A percentile compares a stretch with the other conserved stretches of the same genome.
Conservation (phyloP, 2,888 invertebrate species). For the Drosophila dives region DNA sequence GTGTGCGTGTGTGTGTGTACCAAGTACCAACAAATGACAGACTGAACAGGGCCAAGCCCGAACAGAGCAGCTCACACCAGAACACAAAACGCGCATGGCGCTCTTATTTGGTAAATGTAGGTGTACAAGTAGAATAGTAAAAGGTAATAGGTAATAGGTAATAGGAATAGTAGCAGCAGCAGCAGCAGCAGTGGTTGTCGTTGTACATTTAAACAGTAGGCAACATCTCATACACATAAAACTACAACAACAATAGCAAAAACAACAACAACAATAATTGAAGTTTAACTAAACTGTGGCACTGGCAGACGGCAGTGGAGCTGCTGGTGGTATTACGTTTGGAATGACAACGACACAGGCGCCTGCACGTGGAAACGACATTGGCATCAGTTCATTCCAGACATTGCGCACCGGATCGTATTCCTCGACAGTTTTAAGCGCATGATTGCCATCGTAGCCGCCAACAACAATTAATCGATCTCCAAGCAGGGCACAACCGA, state of each 20-base stretch:
- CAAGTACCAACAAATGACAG: slow-evolving; percentile 41
- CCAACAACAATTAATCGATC: slow-evolving; percentile 92
- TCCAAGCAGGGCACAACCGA: slow-evolving; percentile 93
- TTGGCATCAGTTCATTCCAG: slow-evolving; percentile 91
- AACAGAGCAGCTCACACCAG: slow-evolving; percentile 2
- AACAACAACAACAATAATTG: slow-evolving; percentile 48
- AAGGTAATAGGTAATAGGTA: slow-evolving; percentile 13
- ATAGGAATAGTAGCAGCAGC: slow-evolving; percentile 42
- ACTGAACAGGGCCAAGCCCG: neutral
- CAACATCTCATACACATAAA: slow-evolving; percentile 38
- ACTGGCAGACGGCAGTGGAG: slow-evolving; percentile 80
- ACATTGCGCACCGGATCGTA: slow-evolving; percentile 94
- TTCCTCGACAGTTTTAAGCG: slow-evolving; percentile 94
- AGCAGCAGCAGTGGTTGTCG: slow-evolving; percentile 38
- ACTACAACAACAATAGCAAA: slow-evolving; percentile 25
- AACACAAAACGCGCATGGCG: neutral
- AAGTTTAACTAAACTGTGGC: slow-evolving; percentile 84
- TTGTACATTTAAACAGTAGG: slow-evolving; percentile 30
- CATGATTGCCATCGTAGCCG: slow-evolving; percentile 96
- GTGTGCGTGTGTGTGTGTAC: slow-evolving; percentile 14
- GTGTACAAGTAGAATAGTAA: slow-evolving; percentile 6
- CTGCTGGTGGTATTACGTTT: slow-evolving; percentile 83
- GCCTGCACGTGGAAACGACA: slow-evolving; percentile 94
- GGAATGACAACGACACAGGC: slow-evolving; percentile 92
- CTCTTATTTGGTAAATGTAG: slow-evolving; percentile 3